A percentile compares a stretch with the other conserved stretches of the same genome.
Evolutionary conservation across 1,140 invertebrate genomes (phyloP).

Genomic region (Plodia interpunctella): DNA sequence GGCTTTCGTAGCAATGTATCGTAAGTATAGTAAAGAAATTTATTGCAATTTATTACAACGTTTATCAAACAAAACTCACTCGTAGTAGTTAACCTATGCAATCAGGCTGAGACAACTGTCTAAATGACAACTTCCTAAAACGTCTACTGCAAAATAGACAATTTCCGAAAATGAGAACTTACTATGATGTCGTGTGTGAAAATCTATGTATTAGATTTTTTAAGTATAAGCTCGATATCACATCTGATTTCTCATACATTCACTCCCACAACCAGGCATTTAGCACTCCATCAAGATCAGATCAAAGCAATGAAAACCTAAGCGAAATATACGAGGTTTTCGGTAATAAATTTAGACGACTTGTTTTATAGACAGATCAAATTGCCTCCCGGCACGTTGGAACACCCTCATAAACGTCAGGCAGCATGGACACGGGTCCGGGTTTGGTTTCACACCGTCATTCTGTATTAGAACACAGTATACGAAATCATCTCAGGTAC

Average conservation of each 20-base stretch:
- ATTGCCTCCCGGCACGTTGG: slow-evolving; percentile 40
- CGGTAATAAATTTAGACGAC: slow-evolving; percentile 17
- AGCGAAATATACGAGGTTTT: background rate
- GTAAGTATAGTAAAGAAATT: too few relatives aligned
- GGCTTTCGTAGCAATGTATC: background rate
- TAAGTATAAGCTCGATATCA: too few relatives aligned
- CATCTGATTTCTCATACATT: too few relatives aligned
- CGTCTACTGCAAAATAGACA: too few relatives aligned
- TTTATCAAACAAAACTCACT: too few relatives aligned
- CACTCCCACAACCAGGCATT: background rate
- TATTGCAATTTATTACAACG: too few relatives aligned
- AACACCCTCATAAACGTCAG: slow-evolving; percentile 64
- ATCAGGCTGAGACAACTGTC: too few relatives aligned
- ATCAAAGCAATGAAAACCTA: background rate
- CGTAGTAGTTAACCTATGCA: too few relatives aligned
- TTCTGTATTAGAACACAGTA: slow-evolving; percentile 29
- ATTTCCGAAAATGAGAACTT: too few relatives aligned
- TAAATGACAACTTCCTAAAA: too few relatives aligned
- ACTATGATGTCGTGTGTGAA: too few relatives aligned
- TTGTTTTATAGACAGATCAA: slow-evolving; percentile 50
- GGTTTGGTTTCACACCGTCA: slow-evolving; percentile 41
- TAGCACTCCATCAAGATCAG: background rate
- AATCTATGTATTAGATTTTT: too few relatives aligned
- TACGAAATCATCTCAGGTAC: background rate
- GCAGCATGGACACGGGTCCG: slow-evolving; percentile 44